Evolutionary conservation across 2,797 vertebrate species (phyloP).

Genomic region (Zalophus californianus): DNA sequence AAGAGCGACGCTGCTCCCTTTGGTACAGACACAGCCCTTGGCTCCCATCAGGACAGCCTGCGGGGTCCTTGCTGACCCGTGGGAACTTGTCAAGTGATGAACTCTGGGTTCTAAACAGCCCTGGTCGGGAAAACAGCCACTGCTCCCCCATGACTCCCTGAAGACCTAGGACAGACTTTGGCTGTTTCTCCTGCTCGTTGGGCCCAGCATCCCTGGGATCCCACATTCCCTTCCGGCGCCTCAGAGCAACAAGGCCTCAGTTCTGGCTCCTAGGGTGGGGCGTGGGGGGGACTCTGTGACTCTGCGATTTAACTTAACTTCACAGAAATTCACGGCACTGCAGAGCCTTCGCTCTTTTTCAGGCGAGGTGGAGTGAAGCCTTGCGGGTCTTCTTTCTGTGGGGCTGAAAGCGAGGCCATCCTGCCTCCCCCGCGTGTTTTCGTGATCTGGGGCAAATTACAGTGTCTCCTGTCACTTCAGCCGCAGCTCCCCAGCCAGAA

Average conservation of each 20-base stretch:
- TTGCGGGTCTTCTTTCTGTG: background rate
- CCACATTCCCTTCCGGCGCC: background rate
- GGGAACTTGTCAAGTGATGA: background rate
- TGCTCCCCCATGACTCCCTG: fast-evolving
- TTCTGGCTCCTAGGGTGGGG: background rate
- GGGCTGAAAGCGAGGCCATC: background rate
- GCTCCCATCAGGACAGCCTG: background rate
- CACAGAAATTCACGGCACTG: background rate
- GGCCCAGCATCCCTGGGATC: background rate
- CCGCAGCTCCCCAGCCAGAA: background rate
- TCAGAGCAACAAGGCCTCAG: background rate
- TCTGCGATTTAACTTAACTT: background rate
- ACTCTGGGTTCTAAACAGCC: background rate
- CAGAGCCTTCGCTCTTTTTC: background rate
- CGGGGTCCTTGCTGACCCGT: background rate
- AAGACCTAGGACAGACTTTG: background rate
- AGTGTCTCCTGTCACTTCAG: background rate
- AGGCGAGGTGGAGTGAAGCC: background rate
- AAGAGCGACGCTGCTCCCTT: background rate
- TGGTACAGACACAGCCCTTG: background rate
- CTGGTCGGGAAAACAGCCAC: background rate
- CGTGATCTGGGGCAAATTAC: background rate
- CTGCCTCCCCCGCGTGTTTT: background rate
- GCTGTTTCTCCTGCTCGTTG: background rate
- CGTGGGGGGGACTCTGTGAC: background rate